Evolutionary conservation across 2,113 vertebrate species (phyloP), one percentile per base, ranked within the genome.

Genomic region (Terrapene triunguis): DNA sequence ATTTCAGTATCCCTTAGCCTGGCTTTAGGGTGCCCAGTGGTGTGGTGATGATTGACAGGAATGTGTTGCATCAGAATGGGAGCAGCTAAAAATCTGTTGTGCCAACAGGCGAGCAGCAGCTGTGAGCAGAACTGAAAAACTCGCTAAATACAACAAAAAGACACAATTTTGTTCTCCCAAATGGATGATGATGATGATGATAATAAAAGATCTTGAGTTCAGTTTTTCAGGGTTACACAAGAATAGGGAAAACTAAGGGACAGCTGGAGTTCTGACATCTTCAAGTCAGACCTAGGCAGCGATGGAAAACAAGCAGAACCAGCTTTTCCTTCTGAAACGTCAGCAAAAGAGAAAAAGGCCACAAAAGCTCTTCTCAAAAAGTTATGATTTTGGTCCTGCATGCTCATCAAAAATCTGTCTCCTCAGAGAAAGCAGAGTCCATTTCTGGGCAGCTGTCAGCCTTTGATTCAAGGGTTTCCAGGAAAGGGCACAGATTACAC

Each of bases 261-360:
- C 24, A 94, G 42, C 1, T 38, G 72, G 47, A 74, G 14, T 42
- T 57, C 6, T 54, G 4, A 14, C 25, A 78, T 47, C 42, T 47
- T 47, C 50, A 89, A 80, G 5, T 4, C 3, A 38, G 74, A 76
- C 11, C 3, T 17, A 50, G 11, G 12, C 78, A 82, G 42, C 6
- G 62, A 57, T 5, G 1, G 69, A 82, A 85, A 82, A 24, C 6
- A 21, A 78, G 35, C 51, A 92, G 65, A 69, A n/a, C 65, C 35
- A 81, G 4, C 12, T 0, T 3, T 4, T 76, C 10, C 0, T 1
- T 3, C 3, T 65, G 13, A 4, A 17, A 81, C 2, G 1, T 4
- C 86, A 13, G 0, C 0, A 3, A 79, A 90, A 47, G 38, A 38
- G 55, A 84, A 91, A 91, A 65, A 87, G 2, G 1, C 35, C 14